These are phyloP conservation scores for Melanaphis sacchari DNA, from an alignment of 1,140 invertebrate genomes.

Conservation along the genomic window DNA sequence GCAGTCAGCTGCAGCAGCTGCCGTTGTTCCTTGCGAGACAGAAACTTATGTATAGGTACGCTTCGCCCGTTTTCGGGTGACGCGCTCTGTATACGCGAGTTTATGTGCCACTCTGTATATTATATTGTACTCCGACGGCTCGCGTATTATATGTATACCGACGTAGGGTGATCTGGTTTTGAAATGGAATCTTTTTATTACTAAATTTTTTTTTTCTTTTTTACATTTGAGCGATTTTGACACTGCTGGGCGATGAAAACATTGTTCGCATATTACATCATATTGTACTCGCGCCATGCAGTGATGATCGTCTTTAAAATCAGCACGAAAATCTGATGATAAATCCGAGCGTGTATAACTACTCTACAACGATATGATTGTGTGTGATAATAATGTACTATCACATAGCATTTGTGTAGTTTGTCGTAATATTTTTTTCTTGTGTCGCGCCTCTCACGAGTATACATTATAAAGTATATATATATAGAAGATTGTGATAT, in stretches of 20 bases:
- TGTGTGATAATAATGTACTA: not conserved
- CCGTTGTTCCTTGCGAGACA: not conserved
- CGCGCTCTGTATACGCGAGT: not conserved
- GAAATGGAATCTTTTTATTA: not conserved
- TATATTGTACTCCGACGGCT: not conserved
- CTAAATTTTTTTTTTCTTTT: not conserved
- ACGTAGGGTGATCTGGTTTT: not conserved
- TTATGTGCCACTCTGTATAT: not conserved
- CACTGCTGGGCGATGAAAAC: not conserved
- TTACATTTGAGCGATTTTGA: not conserved
- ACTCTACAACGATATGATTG: not conserved
- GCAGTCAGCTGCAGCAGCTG: not conserved
- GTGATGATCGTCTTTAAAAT: not conserved
- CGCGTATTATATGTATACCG: no score
- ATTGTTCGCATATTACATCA: not conserved
- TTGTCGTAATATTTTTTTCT: not conserved
- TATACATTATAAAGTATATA: not conserved
- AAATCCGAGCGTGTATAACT: not conserved
- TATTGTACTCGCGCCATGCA: not conserved
- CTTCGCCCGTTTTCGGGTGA: not conserved
- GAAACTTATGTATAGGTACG: not conserved
- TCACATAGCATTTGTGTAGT: not conserved
- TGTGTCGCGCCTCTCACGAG: not conserved
- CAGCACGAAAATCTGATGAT: not conserved
- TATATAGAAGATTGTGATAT: conserved; percentile 6